phyloP scores from a whole-genome alignment of 2,797 vertebrate genomes.

The Brotula barbata region DNA sequence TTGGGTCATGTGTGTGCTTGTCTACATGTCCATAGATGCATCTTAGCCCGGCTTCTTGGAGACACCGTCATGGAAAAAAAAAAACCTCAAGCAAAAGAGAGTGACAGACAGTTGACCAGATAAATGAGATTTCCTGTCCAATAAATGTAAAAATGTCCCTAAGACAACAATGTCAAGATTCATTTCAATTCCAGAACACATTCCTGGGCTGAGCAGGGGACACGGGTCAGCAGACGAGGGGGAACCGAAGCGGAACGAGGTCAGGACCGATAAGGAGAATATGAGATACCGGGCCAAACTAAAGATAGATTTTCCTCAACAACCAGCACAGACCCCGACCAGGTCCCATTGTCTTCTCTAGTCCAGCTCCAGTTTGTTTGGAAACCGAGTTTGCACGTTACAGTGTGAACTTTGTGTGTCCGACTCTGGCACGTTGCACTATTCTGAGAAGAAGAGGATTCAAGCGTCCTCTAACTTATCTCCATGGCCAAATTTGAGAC shows the following conservation, averaged over 20 bases:
- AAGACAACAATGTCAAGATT: not conserved
- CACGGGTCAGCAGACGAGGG: not conserved
- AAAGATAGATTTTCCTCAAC: constrained; percentile 42
- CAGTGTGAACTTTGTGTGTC: constrained; percentile 40
- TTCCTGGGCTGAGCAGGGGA: constrained; percentile 2
- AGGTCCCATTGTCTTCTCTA: not conserved
- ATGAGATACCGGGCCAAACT: constrained; percentile 36
- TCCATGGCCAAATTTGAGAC: constrained; percentile 16
- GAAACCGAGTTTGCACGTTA: not conserved
- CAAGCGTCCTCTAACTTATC: constrained; percentile 15
- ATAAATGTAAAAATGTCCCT: not conserved
- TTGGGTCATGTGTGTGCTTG: constrained; percentile 1
- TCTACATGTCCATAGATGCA: constrained; percentile 37
- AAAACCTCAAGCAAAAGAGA: constrained; percentile 15
- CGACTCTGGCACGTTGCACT: constrained; percentile 20
- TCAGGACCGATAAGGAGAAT: constrained; percentile 28
- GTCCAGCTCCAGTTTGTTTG: constrained; percentile 3
- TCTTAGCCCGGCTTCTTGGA: constrained; percentile 17
- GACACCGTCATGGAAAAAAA: constrained; percentile 27
- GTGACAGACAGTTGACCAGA: constrained; percentile 3
- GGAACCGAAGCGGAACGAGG: constrained; percentile 13
- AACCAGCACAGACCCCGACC: not conserved
- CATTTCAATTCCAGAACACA: not conserved
- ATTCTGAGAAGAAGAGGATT: constrained; percentile 42
- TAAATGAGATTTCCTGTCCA: no score